Base-by-base conservation (phyloP, 2,113 vertebrate species). In the Acanthisitta chloris region DNA sequence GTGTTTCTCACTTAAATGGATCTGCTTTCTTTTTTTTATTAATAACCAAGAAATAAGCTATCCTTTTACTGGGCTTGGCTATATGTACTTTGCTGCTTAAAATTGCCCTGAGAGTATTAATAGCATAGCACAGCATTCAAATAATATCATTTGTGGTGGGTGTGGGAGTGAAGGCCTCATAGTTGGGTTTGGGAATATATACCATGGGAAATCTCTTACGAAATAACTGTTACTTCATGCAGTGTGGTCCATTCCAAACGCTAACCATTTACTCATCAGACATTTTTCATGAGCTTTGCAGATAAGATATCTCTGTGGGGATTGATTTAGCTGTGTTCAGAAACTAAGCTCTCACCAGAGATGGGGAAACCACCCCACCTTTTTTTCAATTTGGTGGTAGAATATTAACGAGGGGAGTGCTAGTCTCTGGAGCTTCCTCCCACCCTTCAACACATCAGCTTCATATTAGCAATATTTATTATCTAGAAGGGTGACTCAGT, bases 381-480 rank as follows among this genome's bases (percentile, higher is more conserved):
- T 80, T 58, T 79, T 61, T 92, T 88, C 83, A 77, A 4, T 92
- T 96, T 90, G 67, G 66, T 93, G 49, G n/a, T 49, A 55, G 81
- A 92, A 87, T 92, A 92, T 88, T 94, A 95, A 96, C 1, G 1
- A 95, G 69, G 59, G 79, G 80, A 95, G 72, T 12, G 43, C 65
- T 86, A n/a, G 79, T 86, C 96, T 94, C 96, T 86, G 61, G 88
- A 92, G 93, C 36, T 81, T 88, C 64, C 59, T 78, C 82, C 85
- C 93, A 88, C 82, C 94, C 95, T 90, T 86, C 91, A 88, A 78
- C 79, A 90, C 86, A 92, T 90, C 92, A 90, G 82, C 92, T 94
- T 90, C 82, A 6, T 92, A 84, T 94, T 88, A 93, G 85, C 55
- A 88, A 64, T 90, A 94, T 85, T 93, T 96, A 93, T 72, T 81